Conservation (phyloP, 2,888 invertebrate species). For the Pristionchus maxplancki region DNA sequence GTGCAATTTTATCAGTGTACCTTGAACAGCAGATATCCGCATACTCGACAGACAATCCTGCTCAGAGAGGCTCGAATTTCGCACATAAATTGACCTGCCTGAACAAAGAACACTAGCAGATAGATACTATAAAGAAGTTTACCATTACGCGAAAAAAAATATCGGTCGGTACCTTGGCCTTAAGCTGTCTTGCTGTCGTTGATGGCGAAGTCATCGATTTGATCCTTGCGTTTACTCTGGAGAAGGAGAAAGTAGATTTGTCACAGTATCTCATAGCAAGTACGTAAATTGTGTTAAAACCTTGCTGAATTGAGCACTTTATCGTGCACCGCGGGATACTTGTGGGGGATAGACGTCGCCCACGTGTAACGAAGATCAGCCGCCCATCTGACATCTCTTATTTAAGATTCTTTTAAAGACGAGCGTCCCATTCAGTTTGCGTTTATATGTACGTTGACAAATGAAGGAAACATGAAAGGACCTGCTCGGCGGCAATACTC, state of each 20-base stretch:
- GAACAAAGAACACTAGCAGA: not conserved
- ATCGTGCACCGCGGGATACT: constrained; percentile 64
- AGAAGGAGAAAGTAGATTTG: not conserved
- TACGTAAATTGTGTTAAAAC: too few relatives aligned
- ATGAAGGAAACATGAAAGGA: constrained; percentile 30
- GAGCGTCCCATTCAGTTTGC: too few relatives aligned
- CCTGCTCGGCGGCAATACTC: constrained; percentile 52
- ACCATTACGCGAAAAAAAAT: not conserved
- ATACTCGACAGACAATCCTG: constrained; percentile 66
- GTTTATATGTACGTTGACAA: too few relatives aligned
- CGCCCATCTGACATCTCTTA: constrained; percentile 49
- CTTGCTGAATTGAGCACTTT: constrained; percentile 64
- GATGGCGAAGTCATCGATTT: constrained; percentile 47
- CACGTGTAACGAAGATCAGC: constrained; percentile 62
- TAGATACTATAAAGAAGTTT: not conserved
- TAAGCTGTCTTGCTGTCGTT: constrained; percentile 16
- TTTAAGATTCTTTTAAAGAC: too few relatives aligned
- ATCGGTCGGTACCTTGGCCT: constrained; percentile 7
- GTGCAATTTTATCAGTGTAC: constrained; percentile 5
- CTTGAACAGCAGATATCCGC: constrained; percentile 73
- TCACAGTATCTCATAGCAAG: too few relatives aligned
- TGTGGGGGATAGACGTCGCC: constrained; percentile 62
- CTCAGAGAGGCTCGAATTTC: constrained; percentile 70
- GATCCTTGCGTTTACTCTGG: constrained; percentile 50
- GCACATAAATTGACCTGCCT: constrained; percentile 58